Evolutionary conservation across 2,888 invertebrate species (phyloP).

Genomic region (Drosophila rubida): DNA sequence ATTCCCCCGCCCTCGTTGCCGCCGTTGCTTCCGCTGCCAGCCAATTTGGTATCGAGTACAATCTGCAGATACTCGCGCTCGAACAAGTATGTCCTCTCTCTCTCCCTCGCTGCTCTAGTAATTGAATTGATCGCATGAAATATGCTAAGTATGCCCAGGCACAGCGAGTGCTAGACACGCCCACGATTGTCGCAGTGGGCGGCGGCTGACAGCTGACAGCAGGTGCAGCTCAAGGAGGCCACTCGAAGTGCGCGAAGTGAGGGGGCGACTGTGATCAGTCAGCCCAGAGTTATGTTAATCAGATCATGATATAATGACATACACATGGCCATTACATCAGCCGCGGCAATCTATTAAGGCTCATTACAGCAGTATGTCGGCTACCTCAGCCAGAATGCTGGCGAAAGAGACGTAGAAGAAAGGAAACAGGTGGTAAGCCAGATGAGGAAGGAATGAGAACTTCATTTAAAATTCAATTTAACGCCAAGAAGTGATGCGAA

Average conservation of each 20-base stretch:
- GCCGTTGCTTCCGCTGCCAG: neutral
- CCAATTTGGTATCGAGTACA: constrained; percentile 38
- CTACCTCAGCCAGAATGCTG: constrained; percentile 4
- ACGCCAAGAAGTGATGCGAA: neutral
- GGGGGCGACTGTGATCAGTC: constrained; percentile 46
- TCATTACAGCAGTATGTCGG: constrained; percentile 27
- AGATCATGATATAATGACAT: constrained; percentile 69
- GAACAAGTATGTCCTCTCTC: constrained; percentile 24
- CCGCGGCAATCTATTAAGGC: constrained; percentile 42
- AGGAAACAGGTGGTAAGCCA: too few relatives aligned
- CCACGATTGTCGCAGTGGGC: constrained; percentile 34
- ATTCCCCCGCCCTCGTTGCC: constrained; percentile 32
- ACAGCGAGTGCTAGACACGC: constrained; percentile 32
- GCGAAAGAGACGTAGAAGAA: neutral
- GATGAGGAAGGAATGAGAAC: neutral
- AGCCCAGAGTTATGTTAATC: constrained; percentile 49
- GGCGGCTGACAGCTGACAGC: constrained; percentile 51
- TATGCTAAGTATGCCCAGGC: constrained; percentile 60
- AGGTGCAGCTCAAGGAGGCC: constrained; percentile 47
- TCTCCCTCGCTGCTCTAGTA: constrained; percentile 42
- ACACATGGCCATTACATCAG: constrained; percentile 73
- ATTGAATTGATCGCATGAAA: constrained; percentile 69
- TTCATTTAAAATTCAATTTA: neutral
- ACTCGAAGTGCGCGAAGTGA: neutral
- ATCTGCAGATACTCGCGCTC: constrained; percentile 39